These are phyloP conservation scores for Dicyrtomina minuta DNA, from an alignment of 2,888 invertebrate species.

Conservation along the genomic window DNA sequence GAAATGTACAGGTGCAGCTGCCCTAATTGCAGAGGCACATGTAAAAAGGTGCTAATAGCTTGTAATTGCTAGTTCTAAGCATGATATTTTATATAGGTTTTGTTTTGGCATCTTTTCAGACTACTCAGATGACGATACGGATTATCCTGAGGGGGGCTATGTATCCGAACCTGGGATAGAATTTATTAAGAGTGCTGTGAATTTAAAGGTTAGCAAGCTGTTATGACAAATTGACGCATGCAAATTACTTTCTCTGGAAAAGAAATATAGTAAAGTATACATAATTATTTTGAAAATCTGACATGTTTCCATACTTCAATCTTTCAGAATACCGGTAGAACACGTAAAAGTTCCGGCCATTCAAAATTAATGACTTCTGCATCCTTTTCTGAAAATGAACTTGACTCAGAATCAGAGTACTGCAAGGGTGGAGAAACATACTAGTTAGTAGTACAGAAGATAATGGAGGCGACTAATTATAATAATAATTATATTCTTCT, in stretches of 20 bases:
- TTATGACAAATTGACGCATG: not conserved
- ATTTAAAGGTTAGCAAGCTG: not conserved
- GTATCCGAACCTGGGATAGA: constrained; percentile 77
- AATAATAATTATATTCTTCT: no score
- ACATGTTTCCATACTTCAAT: not conserved
- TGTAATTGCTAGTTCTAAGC: not conserved
- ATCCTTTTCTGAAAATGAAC: constrained; percentile 41
- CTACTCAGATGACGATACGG: constrained; percentile 50
- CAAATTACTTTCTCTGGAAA: no score
- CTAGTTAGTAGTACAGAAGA: no score
- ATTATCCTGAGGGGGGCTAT: constrained; percentile 74
- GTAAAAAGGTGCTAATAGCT: not conserved
- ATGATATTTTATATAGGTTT: constrained; percentile 6
- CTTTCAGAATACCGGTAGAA: not conserved
- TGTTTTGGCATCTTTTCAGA: no score
- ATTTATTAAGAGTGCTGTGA: constrained; percentile 56
- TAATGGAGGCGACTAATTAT: no score
- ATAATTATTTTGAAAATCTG: not conserved
- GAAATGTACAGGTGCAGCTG: not conserved
- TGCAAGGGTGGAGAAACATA: no score
- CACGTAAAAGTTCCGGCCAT: no score
- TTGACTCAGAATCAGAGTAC: constrained; percentile 40
- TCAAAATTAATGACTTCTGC: no score
- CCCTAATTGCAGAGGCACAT: not conserved
- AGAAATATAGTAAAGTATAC: not conserved